Percentiles rank a stretch among this genome's conserved stretches.
Conservation (phyloP, 2,113 vertebrate species). For the Zapus hudsonius region DNA sequence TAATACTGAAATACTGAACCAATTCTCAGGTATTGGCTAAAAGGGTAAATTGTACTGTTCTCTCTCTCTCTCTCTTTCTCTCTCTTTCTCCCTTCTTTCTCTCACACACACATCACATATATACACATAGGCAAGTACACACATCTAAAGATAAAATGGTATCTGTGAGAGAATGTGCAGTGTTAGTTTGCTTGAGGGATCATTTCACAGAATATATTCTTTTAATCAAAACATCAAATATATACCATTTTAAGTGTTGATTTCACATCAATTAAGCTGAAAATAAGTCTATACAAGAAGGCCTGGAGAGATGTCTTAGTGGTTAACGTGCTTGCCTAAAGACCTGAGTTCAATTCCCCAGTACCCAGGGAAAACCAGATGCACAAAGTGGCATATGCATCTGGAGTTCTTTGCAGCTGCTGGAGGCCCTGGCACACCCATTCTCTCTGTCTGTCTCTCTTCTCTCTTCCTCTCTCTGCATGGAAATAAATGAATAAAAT, state of each 20-base stretch:
- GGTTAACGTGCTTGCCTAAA: no score
- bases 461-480: no score
- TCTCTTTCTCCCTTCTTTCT: not conserved
- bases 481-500: no score
- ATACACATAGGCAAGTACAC: not conserved
- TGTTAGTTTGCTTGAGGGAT: not conserved
- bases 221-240: not conserved
- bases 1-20: not conserved
- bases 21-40: not conserved
- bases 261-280: not conserved
- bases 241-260: not conserved
- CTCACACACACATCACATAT: not conserved
- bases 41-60: not conserved
- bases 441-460: no score
- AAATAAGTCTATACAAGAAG: no score
- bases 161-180: not conserved
- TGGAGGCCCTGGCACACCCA: no score
- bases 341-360: no score
- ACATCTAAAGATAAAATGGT: not conserved
- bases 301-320: no score
- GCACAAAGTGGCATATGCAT: no score
- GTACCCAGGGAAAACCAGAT: no score
- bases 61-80: not conserved
- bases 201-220: not conserved
- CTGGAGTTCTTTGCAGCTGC: no score